Percentiles rank a stretch among this genome's conserved stretches.
Conservation (phyloP, 2,888 invertebrate genomes). For the Steinernema scapterisci region DNA sequence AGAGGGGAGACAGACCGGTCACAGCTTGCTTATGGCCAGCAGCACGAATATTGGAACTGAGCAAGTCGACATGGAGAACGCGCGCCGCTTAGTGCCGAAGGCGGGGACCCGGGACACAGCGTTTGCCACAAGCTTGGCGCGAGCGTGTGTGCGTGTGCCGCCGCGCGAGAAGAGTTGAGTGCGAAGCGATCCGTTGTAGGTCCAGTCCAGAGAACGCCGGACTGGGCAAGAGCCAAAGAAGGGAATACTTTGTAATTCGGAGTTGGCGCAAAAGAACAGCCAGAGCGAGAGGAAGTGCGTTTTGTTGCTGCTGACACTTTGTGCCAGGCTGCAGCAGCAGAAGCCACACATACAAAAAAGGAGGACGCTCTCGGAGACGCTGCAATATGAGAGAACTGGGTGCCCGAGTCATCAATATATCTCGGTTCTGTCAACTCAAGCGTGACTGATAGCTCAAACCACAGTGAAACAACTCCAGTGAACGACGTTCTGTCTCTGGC, state of each 20-base stretch:
- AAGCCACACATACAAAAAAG: background rate
- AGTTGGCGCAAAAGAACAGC: background rate
- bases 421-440: constrained; percentile 7
- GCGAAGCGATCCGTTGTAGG: background rate
- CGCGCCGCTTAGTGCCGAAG: constrained; percentile 20
- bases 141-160: constrained; percentile 12
- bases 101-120: constrained; percentile 13
- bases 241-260: background rate
- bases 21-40: background rate
- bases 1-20: background rate
- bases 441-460: background rate
- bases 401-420: background rate
- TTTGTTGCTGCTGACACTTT: too few species aligned
- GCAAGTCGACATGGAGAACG: constrained; percentile 3
- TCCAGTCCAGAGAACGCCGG: background rate
- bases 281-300: background rate
- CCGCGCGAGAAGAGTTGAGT: background rate
- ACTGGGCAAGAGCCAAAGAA: too few species aligned
- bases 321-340: too few species aligned
- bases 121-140: constrained; percentile 19
- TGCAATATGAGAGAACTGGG: background rate
- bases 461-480: background rate
- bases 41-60: constrained; percentile 14
- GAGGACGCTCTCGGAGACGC: background rate
- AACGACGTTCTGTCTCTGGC: background rate